These are phyloP conservation scores for Bombus terrestris DNA, from an alignment of 1,140 invertebrate genomes.

Conservation along the genomic window DNA sequence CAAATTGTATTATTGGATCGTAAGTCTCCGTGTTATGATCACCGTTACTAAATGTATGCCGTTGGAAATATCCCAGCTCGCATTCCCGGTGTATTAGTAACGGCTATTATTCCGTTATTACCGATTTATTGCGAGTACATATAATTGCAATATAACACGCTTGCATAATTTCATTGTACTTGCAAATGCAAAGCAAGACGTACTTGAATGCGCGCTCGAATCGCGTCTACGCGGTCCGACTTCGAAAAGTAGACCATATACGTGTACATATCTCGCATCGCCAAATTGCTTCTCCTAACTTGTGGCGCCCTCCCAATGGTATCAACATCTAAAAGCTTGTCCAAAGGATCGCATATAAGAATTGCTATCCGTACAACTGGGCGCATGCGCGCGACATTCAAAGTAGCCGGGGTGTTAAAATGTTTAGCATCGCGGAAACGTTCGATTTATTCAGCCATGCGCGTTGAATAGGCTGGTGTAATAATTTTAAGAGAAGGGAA, in stretches of 20 bases:
- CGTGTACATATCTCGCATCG: conserved; percentile 15
- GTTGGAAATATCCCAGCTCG: conserved; percentile 17
- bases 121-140: conserved; percentile 42
- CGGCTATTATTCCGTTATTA: conserved; percentile 31
- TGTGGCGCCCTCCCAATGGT: conserved; percentile 51
- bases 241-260: conserved; percentile 29
- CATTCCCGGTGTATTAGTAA: conserved; percentile 33
- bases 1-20: background rate
- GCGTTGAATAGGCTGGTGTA: conserved; percentile 4
- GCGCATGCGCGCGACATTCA: conserved; percentile 14
- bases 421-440: conserved; percentile 51
- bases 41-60: background rate
- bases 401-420: conserved; percentile 40
- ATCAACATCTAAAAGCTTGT: conserved; percentile 46
- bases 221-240: background rate
- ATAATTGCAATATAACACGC: conserved; percentile 23
- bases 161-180: conserved; percentile 45
- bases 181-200: conserved; percentile 14
- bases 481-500: background rate
- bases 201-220: background rate
- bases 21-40: background rate
- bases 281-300: conserved; percentile 53
- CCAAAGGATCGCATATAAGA: conserved; percentile 46
- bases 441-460: conserved; percentile 59
- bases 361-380: conserved; percentile 38